Evolutionary conservation across 2,888 invertebrate genomes (phyloP).

Genomic region (Erpobdella octoculata): DNA sequence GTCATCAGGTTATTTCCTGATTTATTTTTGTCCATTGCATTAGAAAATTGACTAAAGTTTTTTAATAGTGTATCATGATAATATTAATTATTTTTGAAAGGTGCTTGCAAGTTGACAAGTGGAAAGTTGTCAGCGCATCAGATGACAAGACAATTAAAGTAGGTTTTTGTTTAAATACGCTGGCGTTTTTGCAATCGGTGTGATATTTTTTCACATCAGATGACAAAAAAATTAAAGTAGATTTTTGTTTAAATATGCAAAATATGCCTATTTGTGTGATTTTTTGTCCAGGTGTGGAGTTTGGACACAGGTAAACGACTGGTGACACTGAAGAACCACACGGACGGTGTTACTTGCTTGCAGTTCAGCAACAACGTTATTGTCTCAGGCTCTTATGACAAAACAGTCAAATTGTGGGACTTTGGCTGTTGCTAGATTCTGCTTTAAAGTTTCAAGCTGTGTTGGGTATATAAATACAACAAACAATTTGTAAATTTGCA

Average conservation of each 20-base stretch:
- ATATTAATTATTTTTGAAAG: slow-evolving; percentile 39
- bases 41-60: no score
- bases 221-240: slow-evolving; percentile 56
- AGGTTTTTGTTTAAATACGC: slow-evolving; percentile 7
- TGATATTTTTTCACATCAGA: no score
- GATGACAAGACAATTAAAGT: slow-evolving; percentile 57
- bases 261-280: no score
- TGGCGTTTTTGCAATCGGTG: no score
- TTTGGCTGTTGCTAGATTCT: slow-evolving; percentile 47
- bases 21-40: no score
- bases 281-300: slow-evolving; percentile 54
- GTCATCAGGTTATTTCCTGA: slow-evolving; percentile 50
- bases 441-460: no score
- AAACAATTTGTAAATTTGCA: neutral
- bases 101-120: slow-evolving; percentile 55
- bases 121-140: slow-evolving; percentile 56
- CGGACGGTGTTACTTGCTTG: slow-evolving; percentile 57
- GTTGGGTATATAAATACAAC: no score
- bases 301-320: slow-evolving; percentile 54
- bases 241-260: neutral
- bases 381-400: slow-evolving; percentile 57
- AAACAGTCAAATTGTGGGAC: slow-evolving; percentile 57
- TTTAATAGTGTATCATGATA: no score
- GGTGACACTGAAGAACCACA: slow-evolving; percentile 55
- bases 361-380: slow-evolving; percentile 57